phyloP scores from a whole-genome alignment of 2,113 vertebrate species.

The Gobiocypris rarus region DNA sequence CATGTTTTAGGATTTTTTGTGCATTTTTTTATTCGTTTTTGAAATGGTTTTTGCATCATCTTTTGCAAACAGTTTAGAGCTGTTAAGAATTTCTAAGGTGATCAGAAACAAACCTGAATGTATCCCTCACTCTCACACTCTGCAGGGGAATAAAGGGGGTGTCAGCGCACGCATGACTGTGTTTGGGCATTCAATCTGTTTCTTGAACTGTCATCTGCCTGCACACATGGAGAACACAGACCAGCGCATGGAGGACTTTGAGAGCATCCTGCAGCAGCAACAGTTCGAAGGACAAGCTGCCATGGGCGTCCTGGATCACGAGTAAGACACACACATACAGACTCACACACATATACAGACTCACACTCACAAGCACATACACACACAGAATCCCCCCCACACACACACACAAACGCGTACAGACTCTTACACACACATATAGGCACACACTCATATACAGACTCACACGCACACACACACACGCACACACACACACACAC shows the following conservation, averaged over 20 bases:
- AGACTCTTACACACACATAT: no score
- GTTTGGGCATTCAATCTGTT: conserved; percentile 95
- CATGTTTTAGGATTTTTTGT: no score
- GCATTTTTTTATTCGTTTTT: no score
- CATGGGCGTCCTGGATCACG: conserved; percentile 91
- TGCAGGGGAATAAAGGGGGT: conserved; percentile 96
- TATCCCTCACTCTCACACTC: not conserved
- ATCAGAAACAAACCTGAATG: not conserved
- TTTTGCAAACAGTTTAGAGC: not conserved
- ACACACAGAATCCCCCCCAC: no score
- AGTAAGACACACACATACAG: conserved; percentile 72
- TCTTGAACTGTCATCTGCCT: conserved; percentile 97
- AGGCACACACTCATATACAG: no score
- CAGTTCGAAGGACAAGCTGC: conserved; percentile 89
- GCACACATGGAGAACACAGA: conserved; percentile 95
- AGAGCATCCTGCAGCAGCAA: conserved; percentile 95
- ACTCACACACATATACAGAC: not conserved
- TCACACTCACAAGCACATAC: not conserved
- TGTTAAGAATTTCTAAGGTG: not conserved
- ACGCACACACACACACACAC: no score
- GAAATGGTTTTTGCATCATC: not conserved
- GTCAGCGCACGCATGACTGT: conserved; percentile 87
- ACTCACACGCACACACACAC: no score
- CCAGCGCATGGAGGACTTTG: conserved; percentile 95
- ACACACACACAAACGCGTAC: no score